These are phyloP conservation scores for Hylyphantes graminicola DNA, from an alignment of 1,140 invertebrate genomes.

Conservation along the genomic window DNA sequence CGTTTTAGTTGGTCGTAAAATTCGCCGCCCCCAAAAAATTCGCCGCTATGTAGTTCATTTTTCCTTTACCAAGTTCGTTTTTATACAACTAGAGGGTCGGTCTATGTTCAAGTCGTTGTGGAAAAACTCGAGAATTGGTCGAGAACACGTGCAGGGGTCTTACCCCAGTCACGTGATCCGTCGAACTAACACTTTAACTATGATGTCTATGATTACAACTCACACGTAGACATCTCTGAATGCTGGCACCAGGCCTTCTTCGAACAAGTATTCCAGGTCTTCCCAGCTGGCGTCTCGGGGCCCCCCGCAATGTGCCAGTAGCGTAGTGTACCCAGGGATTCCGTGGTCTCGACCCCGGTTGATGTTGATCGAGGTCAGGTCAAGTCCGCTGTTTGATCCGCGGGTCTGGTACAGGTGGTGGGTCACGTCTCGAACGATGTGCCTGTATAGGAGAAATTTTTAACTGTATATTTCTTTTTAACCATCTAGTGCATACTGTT, in stretches of 20 bases:
- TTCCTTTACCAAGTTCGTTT: no score
- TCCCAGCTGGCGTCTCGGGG: neutral
- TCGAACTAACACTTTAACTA: no score
- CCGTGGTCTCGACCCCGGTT: conserved; percentile 69
- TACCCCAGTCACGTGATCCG: no score
- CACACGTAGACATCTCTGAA: conserved; percentile 34
- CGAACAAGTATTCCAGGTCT: conserved; percentile 26
- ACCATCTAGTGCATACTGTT: no score
- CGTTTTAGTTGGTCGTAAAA: no score
- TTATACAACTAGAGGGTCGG: no score
- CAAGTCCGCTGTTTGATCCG: conserved; percentile 63
- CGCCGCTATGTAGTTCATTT: no score
- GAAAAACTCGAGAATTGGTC: no score
- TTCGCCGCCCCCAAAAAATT: no score
- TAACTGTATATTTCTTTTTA: no score
- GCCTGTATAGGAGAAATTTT: conserved; percentile 14
- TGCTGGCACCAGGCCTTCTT: neutral
- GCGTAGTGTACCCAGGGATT: conserved; percentile 70
- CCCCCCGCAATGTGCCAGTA: conserved; percentile 20
- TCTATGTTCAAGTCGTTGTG: no score
- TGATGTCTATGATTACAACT: neutral
- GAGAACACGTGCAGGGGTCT: no score
- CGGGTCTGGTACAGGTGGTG: conserved; percentile 79
- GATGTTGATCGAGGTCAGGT: conserved; percentile 68
- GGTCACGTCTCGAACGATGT: conserved; percentile 87